These are phyloP conservation scores for Subacronicta megacephala DNA, from an alignment of 2,888 invertebrate genomes.

Conservation along the genomic window DNA sequence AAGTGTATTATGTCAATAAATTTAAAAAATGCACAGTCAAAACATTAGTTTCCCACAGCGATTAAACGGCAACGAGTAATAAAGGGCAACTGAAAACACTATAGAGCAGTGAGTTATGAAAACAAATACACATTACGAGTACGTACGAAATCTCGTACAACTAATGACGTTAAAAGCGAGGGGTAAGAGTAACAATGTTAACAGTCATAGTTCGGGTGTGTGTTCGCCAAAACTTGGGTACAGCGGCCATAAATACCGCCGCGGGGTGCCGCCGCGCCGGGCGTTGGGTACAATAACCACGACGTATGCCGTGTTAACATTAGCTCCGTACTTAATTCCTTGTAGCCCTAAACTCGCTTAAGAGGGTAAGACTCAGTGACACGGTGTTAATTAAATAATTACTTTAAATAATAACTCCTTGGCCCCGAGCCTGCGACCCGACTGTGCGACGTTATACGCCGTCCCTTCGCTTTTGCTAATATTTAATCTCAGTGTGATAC, in stretches of 20 bases:
- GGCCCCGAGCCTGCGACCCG: slow-evolving; percentile 58
- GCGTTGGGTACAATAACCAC: slow-evolving; percentile 79
- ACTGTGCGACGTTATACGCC: slow-evolving; percentile 42
- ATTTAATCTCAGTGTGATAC: slow-evolving; percentile 27
- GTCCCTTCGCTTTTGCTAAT: slow-evolving; percentile 44
- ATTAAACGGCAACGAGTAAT: slow-evolving; percentile 74
- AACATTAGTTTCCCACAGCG: slow-evolving; percentile 85
- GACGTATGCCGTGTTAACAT: slow-evolving; percentile 88
- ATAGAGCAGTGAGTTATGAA: slow-evolving; percentile 81
- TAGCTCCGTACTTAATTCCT: slow-evolving; percentile 87
- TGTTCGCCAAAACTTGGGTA: slow-evolving; percentile 86
- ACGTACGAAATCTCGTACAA: slow-evolving; percentile 85
- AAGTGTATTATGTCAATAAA: slow-evolving; percentile 73
- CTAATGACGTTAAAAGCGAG: slow-evolving; percentile 88
- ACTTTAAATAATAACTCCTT: slow-evolving; percentile 87
- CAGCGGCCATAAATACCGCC: slow-evolving; percentile 84
- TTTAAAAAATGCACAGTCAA: slow-evolving; percentile 72
- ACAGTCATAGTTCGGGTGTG: slow-evolving; percentile 86
- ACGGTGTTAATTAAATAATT: slow-evolving; percentile 89
- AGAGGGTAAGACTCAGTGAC: slow-evolving; percentile 86
- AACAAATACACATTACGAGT: slow-evolving; percentile 87
- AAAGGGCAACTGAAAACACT: slow-evolving; percentile 80
- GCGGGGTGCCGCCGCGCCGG: slow-evolving; percentile 74
- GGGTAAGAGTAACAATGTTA: slow-evolving; percentile 87
- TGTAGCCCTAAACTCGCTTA: slow-evolving; percentile 87